phyloP scores from a whole-genome alignment of 2,113 vertebrate species.

The Glaucomys volans region DNA sequence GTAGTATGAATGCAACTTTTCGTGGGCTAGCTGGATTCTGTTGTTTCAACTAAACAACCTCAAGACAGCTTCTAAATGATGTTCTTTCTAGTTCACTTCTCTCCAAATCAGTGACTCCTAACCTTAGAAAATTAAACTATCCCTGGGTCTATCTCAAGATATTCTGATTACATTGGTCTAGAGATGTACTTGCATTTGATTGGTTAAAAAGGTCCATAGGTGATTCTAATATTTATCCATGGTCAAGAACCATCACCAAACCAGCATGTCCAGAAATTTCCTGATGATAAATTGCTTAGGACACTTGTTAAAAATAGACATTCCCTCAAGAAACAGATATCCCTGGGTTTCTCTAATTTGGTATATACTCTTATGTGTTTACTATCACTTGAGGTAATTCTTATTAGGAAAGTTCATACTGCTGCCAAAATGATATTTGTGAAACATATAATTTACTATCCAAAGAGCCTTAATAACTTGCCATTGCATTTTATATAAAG shows the following conservation, averaged over 20 bases:
- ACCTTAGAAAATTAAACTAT: not conserved
- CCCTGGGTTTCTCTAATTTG: not conserved
- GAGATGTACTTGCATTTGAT: not conserved
- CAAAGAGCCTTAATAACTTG: not conserved
- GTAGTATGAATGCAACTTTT: not conserved
- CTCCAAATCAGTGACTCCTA: not conserved
- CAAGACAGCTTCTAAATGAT: not conserved
- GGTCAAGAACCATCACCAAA: not conserved
- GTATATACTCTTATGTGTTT: not conserved
- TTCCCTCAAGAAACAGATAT: not conserved
- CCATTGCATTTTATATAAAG: not conserved
- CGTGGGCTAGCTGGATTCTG: not conserved
- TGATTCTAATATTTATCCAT: not conserved
- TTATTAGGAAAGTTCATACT: not conserved
- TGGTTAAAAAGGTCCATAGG: not conserved
- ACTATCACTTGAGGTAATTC: not conserved
- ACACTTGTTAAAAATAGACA: not conserved
- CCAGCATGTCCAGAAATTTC: not conserved
- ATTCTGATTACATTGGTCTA: not conserved
- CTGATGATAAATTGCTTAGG: not conserved
- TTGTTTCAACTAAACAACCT: not conserved
- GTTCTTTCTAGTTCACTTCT: not conserved
- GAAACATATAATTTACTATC: not conserved
- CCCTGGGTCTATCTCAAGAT: not conserved
- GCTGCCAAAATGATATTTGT: constrained; percentile 28